Percentiles rank a stretch among this genome's conserved stretches.
Conservation (phyloP, 2,797 vertebrate species). For the Mormyrops boulengeri region DNA sequence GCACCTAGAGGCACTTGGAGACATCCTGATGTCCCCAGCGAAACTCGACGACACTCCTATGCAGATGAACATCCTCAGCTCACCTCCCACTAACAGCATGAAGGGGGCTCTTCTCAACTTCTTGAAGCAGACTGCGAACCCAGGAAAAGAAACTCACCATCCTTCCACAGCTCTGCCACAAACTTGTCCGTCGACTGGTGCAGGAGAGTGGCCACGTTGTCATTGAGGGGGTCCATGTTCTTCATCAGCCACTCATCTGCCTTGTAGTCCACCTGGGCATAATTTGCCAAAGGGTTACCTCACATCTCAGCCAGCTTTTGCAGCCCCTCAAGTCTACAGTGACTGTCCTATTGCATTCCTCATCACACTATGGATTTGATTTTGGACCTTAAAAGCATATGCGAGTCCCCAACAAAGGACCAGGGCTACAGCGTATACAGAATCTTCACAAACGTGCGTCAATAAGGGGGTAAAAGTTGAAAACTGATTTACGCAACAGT, state of each 20-base stretch:
- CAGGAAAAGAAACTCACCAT: constrained; percentile 60
- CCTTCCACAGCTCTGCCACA: constrained; percentile 83
- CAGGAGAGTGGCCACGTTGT: constrained; percentile 79
- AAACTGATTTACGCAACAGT: constrained; percentile 19
- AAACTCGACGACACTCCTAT: not conserved
- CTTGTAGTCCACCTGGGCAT: constrained; percentile 79
- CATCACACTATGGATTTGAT: not conserved
- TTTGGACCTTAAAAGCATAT: not conserved
- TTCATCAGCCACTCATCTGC: constrained; percentile 89
- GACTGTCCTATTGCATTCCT: not conserved
- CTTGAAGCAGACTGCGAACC: not conserved
- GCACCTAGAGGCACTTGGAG: not conserved
- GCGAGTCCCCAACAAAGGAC: not conserved
- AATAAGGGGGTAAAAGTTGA: not conserved
- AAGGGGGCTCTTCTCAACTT: not conserved
- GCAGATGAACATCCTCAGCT: not conserved
- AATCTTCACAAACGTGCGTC: not conserved
- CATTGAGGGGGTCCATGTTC: constrained; percentile 86
- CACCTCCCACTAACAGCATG: not conserved
- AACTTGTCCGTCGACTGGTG: constrained; percentile 83
- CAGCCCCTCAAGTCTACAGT: not conserved
- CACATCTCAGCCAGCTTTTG: not conserved
- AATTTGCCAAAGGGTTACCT: not conserved
- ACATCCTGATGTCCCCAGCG: not conserved
- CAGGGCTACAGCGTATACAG: constrained; percentile 2